Base-by-base conservation (phyloP, 2,797 vertebrate genomes). In the Peromyscus nudipes region DNA sequence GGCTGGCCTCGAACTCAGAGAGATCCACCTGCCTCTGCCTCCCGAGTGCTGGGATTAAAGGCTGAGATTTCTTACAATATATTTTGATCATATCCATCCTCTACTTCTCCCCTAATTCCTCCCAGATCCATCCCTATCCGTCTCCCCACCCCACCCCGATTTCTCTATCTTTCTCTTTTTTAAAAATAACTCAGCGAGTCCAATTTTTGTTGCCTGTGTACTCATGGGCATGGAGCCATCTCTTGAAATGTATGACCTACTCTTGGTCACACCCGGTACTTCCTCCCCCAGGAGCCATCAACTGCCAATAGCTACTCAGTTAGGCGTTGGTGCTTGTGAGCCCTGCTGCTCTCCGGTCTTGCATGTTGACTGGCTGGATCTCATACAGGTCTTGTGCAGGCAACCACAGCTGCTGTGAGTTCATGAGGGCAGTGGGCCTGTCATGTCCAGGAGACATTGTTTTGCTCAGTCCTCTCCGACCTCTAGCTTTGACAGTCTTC, bases 321-420 rank as follows among this genome's bases (percentile, higher is more conserved):
- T 10, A 43, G 40, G 43, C 29, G 2, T 17, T 67, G 62, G 19
- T n/a, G 19, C 62, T 67, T 67, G 31, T 67, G 83, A 65, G 16
- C 4, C 40, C 62, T 0, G 1, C 4, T 0, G 40, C 2, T 0
- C 62, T 67, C 31, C 46, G 4, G 17, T 6, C 31, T 27, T 52
- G 40, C 10, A 2, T 46, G 43, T 37, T 37, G 46, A 52, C 84
- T 10, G 12, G 19, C 46, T n/a, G 8, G 64, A 69, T 69, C 31
- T 69, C 64, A 16, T 5, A 12, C 64, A 69, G 37, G 60, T 29
- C 57, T 64, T 83, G 37, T 43, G 14, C 27, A 27, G 60, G 27
- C 60, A n/a, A 21, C 52, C 21, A 65, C 40, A n/a, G 64, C 43
- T 67, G 43, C 31, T 21, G 9, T 34, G 76, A 79, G 16, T 5